Base-by-base conservation (phyloP, 2,113 vertebrate genomes). In the Muscicapa adusta region DNA sequence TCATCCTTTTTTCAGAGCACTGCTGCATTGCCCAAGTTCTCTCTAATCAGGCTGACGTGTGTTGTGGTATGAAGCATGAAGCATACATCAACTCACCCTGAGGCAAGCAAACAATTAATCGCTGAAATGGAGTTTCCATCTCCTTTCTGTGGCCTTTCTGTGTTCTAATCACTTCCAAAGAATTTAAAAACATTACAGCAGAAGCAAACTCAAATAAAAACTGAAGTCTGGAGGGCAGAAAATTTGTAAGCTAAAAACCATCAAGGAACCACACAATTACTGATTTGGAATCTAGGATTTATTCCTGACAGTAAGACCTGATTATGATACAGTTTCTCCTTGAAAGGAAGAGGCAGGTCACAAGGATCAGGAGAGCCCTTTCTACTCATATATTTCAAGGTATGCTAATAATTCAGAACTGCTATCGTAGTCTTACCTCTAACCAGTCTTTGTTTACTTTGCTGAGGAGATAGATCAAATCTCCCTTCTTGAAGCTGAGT, bases 381-480 rank as follows among this genome's bases (percentile, higher is more conserved):
- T 81, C 88, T 60, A n/a, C 13, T 67, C 72, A 24, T 45, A 7
- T 87, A 65, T 88, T 74, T 89, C 51, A 48, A 88, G 60, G 31
- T 56, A 77, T 67, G 36, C 48, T 63, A 67, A 77, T 81, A 86
- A 92, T 36, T 85, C 68, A 74, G 33, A 33, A n/a, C 28, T 6
- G 2, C 34, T 81, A 23, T 5, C 29, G 31, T 66, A 74, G 50
- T 33, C 98, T 98, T 96, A 99, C 99, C 99, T 99, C 99, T 94
- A 99, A 96, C 99, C 99, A 99, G 96, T 99, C 98, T 62, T 98
- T 98, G 96, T 99, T 99, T 96, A 99, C 97, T 97, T 97, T 98
- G 89, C 98, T 98, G 95, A 99, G 98, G 63, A 99, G 98, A 97
- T 99, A 99, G 97, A 99, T 98, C 98, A 99, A 97, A 50, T 99